These are phyloP conservation scores for Drosophila repleta DNA, from an alignment of 1,140 invertebrate genomes.

Conservation along the genomic window DNA sequence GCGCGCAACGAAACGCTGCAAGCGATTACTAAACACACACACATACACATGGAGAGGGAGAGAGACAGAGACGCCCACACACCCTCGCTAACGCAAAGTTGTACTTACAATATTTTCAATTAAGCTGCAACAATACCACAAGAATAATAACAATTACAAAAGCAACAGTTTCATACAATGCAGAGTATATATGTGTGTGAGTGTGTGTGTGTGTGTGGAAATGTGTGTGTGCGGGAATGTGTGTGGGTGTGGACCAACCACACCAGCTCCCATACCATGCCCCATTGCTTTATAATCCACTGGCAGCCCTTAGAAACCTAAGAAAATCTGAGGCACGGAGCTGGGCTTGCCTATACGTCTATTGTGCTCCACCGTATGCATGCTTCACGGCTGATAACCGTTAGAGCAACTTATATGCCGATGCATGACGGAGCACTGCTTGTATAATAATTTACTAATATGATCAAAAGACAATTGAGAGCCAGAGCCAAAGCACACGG, in stretches of 20 bases:
- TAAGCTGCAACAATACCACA: constrained; percentile 74
- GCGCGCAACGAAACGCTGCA: constrained; percentile 60
- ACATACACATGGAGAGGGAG: constrained; percentile 22
- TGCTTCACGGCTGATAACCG: no score
- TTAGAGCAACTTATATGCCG: no score
- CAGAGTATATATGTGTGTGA: constrained; percentile 26
- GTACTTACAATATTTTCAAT: constrained; percentile 78
- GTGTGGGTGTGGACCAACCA: constrained; percentile 2
- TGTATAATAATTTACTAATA: no score
- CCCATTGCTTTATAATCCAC: constrained; percentile 27
- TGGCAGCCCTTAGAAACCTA: constrained; percentile 4
- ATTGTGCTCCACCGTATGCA: constrained; percentile 30
- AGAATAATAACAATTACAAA: constrained; percentile 77
- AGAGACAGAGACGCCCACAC: background rate
- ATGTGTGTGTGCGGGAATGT: constrained; percentile 6
- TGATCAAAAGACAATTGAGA: no score
- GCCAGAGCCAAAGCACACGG: no score
- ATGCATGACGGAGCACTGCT: no score
- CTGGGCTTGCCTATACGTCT: background rate
- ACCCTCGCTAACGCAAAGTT: background rate
- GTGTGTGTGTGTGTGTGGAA: constrained; percentile 7
- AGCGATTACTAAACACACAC: constrained; percentile 67
- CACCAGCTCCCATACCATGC: constrained; percentile 10
- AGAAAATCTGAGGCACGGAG: no score
- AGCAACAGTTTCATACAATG: constrained; percentile 33